Percentiles rank a stretch among this genome's conserved stretches.
Conservation (phyloP, 2,113 vertebrate species). For the Leucopternis melanops region DNA sequence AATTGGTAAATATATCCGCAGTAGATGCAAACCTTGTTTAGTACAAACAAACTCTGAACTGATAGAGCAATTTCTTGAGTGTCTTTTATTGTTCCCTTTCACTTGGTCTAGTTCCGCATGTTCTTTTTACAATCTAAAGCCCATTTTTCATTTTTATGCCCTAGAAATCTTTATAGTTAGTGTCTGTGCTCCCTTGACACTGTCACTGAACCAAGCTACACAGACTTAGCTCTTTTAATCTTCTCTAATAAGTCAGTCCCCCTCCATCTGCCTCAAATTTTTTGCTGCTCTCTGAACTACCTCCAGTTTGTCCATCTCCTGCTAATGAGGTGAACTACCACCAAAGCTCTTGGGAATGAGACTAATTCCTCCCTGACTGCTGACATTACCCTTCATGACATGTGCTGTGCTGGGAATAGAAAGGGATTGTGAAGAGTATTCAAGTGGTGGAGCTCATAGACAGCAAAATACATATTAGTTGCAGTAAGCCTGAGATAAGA, state of each 20-base stretch:
- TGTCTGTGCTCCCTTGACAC: not conserved
- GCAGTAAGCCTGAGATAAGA: not conserved
- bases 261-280: not conserved
- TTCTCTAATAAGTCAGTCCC: not conserved
- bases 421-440: not conserved
- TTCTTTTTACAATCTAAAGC: not conserved
- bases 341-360: not conserved
- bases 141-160: not conserved
- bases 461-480: not conserved
- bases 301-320: not conserved
- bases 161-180: not conserved
- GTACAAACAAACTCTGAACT: not conserved
- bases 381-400: fast-evolving
- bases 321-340: not conserved
- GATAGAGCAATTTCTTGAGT: not conserved
- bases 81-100: not conserved
- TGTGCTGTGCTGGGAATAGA: not conserved
- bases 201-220: not conserved
- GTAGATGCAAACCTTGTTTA: not conserved
- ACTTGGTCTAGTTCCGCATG: not conserved
- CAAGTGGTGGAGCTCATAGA: not conserved
- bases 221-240: not conserved
- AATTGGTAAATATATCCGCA: not conserved
- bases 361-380: not conserved
- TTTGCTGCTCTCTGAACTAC: not conserved